Evolutionary conservation across 2,113 vertebrate genomes (phyloP).

Genomic region (Canis aureus): DNA sequence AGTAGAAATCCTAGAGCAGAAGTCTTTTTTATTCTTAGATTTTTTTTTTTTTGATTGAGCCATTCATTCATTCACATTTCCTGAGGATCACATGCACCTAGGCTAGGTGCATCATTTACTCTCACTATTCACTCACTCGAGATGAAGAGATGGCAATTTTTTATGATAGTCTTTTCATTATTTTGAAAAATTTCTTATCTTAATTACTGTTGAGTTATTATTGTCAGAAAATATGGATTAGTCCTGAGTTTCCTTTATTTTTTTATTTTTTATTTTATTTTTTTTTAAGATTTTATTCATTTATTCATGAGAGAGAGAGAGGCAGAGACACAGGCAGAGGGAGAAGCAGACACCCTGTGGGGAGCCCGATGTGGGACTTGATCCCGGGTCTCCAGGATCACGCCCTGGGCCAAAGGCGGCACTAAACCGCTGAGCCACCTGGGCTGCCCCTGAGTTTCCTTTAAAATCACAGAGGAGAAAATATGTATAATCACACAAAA

Average conservation of each 20-base stretch:
- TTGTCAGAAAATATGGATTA: not conserved
- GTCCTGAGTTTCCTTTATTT: not conserved
- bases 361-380: too few species aligned
- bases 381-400: too few species aligned
- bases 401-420: too few species aligned
- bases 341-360: too few species aligned
- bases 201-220: not conserved
- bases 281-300: too few species aligned
- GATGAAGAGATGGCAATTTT: not conserved
- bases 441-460: not conserved
- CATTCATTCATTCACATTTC: not conserved
- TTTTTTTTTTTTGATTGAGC: not conserved
- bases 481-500: not conserved
- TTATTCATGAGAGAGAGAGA: too few species aligned
- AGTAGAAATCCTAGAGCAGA: not conserved
- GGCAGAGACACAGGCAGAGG: too few species aligned
- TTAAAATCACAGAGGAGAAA: not conserved
- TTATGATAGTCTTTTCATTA: not conserved
- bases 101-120: not conserved
- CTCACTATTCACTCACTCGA: not conserved
- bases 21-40: conserved; percentile 1
- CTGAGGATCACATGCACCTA: not conserved
- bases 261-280: too few species aligned
- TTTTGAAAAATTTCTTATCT: conserved; percentile 30
- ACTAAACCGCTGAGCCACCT: too few species aligned